Evolutionary conservation across 2,113 vertebrate genomes (phyloP).

Genomic region (Addax nasomaculatus): DNA sequence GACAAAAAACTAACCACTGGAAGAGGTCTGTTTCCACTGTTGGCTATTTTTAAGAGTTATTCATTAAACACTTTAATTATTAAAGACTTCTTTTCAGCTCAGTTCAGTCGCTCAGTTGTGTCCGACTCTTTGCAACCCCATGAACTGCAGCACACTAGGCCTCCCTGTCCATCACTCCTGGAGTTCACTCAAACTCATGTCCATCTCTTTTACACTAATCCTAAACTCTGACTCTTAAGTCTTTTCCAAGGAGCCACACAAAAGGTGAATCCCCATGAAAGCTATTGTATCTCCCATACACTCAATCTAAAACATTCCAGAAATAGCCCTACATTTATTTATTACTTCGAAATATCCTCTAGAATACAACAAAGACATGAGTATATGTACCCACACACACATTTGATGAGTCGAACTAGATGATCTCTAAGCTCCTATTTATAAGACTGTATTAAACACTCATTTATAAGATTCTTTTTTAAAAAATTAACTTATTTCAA

Average conservation of each 20-base stretch:
- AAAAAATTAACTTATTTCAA: not conserved
- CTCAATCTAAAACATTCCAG: not conserved
- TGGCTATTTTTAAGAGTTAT: not conserved
- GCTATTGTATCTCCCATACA: not conserved
- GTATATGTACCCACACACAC: not conserved
- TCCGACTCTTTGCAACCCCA: too few species aligned
- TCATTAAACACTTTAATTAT: not conserved
- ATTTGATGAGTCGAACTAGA: not conserved
- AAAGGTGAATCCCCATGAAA: not conserved
- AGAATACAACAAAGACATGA: not conserved
- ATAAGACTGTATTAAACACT: constrained; percentile 27
- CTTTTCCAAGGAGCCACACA: not conserved
- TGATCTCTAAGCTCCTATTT: not conserved
- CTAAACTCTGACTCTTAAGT: not conserved
- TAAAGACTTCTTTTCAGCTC: not conserved
- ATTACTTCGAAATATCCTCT: not conserved
- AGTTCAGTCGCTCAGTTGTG: too few species aligned
- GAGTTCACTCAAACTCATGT: too few species aligned
- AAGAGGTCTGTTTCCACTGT: not conserved
- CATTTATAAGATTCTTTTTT: not conserved
- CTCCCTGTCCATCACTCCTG: too few species aligned
- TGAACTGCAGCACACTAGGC: too few species aligned
- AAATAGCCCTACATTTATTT: not conserved
- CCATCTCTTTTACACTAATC: not conserved
- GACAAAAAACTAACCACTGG: not conserved